phyloP scores from a whole-genome alignment of 2,113 vertebrate genomes.

The Tupaia chinensis region DNA sequence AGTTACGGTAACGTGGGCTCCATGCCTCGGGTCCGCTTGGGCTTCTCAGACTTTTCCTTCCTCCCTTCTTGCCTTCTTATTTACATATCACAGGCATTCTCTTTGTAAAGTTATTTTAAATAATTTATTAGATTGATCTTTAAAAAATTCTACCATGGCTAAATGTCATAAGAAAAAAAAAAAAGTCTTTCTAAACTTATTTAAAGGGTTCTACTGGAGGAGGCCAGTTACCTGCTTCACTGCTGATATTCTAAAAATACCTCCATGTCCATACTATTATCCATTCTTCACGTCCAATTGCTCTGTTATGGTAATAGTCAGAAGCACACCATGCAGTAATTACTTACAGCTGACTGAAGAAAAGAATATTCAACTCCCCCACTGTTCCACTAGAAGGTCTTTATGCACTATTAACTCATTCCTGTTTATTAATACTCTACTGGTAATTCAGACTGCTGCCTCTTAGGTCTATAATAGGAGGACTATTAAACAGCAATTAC shows the following conservation, averaged over 20 bases:
- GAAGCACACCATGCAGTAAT: slow-evolving; percentile 99
- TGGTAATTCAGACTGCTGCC: slow-evolving; percentile 94
- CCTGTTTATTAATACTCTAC: slow-evolving; percentile 99
- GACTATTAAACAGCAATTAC: slow-evolving; percentile 93
- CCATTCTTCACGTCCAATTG: slow-evolving; percentile 99
- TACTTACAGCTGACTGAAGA: slow-evolving; percentile 99
- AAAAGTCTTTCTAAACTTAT: slow-evolving; percentile 88
- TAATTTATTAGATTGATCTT: slow-evolving; percentile 91
- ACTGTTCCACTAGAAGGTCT: slow-evolving; percentile 97
- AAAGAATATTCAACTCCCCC: slow-evolving; percentile 97
- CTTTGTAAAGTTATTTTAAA: slow-evolving; percentile 89
- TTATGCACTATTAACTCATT: slow-evolving; percentile 99
- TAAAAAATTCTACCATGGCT: slow-evolving; percentile 86
- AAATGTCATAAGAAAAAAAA: slow-evolving; percentile 86
- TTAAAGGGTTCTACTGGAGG: slow-evolving; percentile 87
- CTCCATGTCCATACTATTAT: slow-evolving; percentile 98
- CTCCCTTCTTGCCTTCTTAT: slow-evolving; percentile 83
- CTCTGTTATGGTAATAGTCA: slow-evolving; percentile 99
- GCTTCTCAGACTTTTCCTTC: slow-evolving; percentile 60
- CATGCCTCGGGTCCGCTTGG: slow-evolving; percentile 76
- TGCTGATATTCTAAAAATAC: slow-evolving; percentile 94
- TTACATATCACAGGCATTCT: slow-evolving; percentile 86
- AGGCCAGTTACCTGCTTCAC: slow-evolving; percentile 91
- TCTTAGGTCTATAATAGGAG: slow-evolving; percentile 96
- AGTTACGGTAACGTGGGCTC: slow-evolving; percentile 78